Conservation (phyloP, 2,888 invertebrate species). For the Brachyopa scutellaris region DNA sequence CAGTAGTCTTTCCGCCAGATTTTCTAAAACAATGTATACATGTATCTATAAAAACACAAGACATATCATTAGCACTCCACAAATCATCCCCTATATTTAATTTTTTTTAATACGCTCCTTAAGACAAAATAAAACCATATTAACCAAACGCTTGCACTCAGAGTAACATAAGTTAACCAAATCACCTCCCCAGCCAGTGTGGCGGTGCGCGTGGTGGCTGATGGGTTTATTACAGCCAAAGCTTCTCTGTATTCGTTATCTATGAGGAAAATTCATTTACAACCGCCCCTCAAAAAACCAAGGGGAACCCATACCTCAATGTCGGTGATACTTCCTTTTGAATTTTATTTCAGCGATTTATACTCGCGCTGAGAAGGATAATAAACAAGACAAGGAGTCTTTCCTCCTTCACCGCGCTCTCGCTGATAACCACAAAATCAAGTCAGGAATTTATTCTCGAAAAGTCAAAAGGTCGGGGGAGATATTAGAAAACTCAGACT, state of each 20-base stretch:
- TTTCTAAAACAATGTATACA: too few species aligned
- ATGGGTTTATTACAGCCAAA: constrained; percentile 56
- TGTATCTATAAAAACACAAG: too few species aligned
- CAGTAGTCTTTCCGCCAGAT: too few species aligned
- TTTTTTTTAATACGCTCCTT: not conserved
- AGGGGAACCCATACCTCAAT: constrained; percentile 6
- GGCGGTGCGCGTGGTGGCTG: not conserved
- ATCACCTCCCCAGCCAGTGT: constrained; percentile 9
- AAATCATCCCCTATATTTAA: too few species aligned
- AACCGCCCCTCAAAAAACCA: constrained; percentile 34
- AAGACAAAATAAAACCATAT: constrained; percentile 19
- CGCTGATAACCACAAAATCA: constrained; percentile 55
- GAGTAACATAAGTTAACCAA: constrained; percentile 44
- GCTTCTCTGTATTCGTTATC: constrained; percentile 60
- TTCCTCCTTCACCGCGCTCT: not conserved
- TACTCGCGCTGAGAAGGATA: constrained; percentile 54
- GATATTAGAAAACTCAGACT: constrained; percentile 14
- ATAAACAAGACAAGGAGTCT: constrained; percentile 60
- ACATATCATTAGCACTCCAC: too few species aligned
- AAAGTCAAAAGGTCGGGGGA: constrained; percentile 30
- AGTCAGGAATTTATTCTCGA: constrained; percentile 39
- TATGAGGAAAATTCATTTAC: constrained; percentile 60
- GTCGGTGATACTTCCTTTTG: constrained; percentile 59
- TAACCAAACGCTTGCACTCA: constrained; percentile 26
- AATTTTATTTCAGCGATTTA: constrained; percentile 69